Evolutionary conservation across 2,888 invertebrate genomes (phyloP).

Genomic region (Sminthurinus aureus): DNA sequence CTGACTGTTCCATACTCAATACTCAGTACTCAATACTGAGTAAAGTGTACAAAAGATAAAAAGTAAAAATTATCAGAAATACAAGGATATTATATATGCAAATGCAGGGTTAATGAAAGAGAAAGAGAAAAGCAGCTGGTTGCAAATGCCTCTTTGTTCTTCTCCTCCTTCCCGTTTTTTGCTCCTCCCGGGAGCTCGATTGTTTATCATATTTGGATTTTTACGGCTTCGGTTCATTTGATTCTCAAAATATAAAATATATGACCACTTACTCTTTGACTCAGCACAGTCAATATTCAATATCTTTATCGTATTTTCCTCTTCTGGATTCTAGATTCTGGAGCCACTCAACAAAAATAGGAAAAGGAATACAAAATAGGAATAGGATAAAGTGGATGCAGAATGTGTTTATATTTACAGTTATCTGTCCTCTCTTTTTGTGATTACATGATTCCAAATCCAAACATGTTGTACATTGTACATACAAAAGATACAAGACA

Average conservation of each 20-base stretch:
- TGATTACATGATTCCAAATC: not conserved
- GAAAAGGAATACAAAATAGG: not conserved
- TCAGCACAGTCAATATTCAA: conserved; percentile 13
- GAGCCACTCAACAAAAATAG: conserved; percentile 10
- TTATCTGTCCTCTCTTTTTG: too few relatives aligned
- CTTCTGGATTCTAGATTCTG: not conserved
- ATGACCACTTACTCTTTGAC: conserved; percentile 46
- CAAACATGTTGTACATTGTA: too few relatives aligned
- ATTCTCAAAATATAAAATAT: conserved; percentile 45
- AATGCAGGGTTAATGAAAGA: not conserved
- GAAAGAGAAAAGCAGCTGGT: conserved; percentile 42
- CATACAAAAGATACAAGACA: conserved; percentile 1
- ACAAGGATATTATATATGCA: not conserved
- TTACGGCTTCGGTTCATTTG: conserved; percentile 52
- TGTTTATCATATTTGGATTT: conserved; percentile 35
- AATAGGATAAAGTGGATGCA: not conserved
- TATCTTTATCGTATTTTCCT: not conserved
- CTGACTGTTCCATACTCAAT: not conserved
- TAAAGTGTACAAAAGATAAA: not conserved
- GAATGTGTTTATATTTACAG: too few relatives aligned
- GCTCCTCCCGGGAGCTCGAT: not conserved
- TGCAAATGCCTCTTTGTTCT: conserved; percentile 47
- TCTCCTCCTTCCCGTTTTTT: conserved; percentile 10
- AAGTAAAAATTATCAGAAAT: not conserved
- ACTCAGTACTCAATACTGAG: not conserved